phyloP scores from a whole-genome alignment of 2,113 vertebrate species.

The Dolichotis patagonum region DNA sequence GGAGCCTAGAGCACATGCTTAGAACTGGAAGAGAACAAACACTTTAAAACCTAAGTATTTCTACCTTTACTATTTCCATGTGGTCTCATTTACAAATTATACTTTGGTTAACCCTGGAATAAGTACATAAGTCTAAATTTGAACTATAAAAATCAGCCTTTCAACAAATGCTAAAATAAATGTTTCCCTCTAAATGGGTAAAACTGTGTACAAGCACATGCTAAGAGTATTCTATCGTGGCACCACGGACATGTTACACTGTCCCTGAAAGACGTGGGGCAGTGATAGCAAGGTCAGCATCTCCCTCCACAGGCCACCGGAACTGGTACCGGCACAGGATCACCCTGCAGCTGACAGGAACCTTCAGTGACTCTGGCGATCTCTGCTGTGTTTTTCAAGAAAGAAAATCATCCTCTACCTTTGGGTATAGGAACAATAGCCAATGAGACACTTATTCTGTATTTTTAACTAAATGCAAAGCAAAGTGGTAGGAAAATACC shows the following conservation, averaged over 20 bases:
- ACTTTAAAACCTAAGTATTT: background rate
- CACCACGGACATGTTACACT: fast-evolving
- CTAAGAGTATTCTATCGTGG: background rate
- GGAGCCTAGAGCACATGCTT: background rate
- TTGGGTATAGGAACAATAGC: background rate
- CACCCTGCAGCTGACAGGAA: background rate
- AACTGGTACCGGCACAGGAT: too few species aligned
- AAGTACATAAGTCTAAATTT: background rate
- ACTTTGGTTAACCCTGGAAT: conserved; percentile 9
- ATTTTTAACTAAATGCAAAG: conserved; percentile 41
- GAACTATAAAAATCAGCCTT: background rate
- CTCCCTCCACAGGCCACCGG: background rate
- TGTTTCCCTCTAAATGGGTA: background rate
- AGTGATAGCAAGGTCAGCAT: background rate
- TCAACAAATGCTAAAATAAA: background rate
- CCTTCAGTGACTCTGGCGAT: fast-evolving
- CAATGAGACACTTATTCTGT: background rate
- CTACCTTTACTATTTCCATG: background rate
- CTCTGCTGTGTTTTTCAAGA: background rate
- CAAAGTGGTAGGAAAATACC: background rate
- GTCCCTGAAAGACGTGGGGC: background rate
- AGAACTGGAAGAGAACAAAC: background rate
- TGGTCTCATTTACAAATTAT: background rate
- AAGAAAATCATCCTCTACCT: background rate
- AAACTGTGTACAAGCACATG: background rate